Percentiles rank a stretch among this genome's conserved stretches.
phyloP scores from a whole-genome alignment of 1,140 invertebrate genomes.

The Radopholus similis region DNA sequence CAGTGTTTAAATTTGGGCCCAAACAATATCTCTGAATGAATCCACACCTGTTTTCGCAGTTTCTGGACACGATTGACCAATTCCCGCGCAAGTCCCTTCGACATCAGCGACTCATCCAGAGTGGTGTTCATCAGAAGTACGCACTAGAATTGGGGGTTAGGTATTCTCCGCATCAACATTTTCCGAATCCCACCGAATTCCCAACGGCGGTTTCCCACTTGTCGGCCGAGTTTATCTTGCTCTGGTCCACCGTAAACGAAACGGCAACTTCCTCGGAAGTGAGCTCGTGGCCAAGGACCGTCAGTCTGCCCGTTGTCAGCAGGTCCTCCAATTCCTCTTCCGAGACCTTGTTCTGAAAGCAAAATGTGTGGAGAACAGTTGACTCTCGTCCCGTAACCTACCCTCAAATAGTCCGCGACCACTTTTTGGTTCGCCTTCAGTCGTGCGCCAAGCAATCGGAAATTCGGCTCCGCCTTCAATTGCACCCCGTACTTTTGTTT shows the following conservation, averaged over 20 bases:
- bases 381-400: conserved; percentile 35
- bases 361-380: conserved; percentile 18
- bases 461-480: conserved; percentile 88
- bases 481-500: conserved; percentile 88
- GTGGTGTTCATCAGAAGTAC: conserved; percentile 53
- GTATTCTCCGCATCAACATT: not conserved
- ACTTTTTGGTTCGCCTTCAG: conserved; percentile 84
- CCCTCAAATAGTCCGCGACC: conserved; percentile 76
- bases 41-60: conserved; percentile 76
- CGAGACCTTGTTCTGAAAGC: conserved; percentile 65
- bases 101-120: conserved; percentile 40
- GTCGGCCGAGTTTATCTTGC: conserved; percentile 15
- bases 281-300: conserved; percentile 73
- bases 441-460: conserved; percentile 77
- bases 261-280: conserved; percentile 77
- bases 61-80: conserved; percentile 94
- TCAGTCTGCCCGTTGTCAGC: conserved; percentile 70
- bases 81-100: conserved; percentile 68
- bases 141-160: conserved; percentile 27
- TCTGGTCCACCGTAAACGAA: conserved; percentile 71
- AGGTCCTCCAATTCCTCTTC: conserved; percentile 78
- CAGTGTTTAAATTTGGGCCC: not conserved
- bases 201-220: conserved; percentile 59
- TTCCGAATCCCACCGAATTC: conserved; percentile 42
- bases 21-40: conserved; percentile 33